These are phyloP conservation scores for Schlechtendalia chinensis DNA, from an alignment of 1,140 invertebrate genomes.

Conservation along the genomic window DNA sequence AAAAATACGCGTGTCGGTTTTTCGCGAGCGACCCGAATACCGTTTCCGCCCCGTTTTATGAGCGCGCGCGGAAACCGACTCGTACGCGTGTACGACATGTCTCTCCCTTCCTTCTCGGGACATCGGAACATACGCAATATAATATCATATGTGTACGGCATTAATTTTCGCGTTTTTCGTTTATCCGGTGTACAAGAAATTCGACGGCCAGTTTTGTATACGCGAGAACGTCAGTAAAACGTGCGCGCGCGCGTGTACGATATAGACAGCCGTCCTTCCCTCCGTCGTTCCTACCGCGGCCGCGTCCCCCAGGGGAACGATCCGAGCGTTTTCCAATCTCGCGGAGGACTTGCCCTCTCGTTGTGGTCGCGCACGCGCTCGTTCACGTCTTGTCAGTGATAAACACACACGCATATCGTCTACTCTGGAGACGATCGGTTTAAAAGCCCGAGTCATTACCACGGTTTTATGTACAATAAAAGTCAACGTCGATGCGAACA, in stretches of 20 bases:
- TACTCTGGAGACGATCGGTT: constrained; percentile 8
- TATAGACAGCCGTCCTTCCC: too few relatives aligned
- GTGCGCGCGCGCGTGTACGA: background rate
- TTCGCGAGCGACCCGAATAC: background rate
- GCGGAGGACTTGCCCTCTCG: background rate
- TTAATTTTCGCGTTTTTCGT: background rate
- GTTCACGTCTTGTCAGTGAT: background rate
- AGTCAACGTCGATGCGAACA: constrained; percentile 21
- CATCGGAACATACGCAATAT: too few relatives aligned
- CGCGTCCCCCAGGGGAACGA: background rate
- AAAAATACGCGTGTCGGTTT: background rate
- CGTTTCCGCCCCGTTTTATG: background rate
- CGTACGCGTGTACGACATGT: background rate
- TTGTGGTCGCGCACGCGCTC: background rate
- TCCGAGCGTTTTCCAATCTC: constrained; percentile 22
- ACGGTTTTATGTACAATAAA: constrained; percentile 38
- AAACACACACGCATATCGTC: background rate
- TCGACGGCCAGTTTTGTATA: background rate
- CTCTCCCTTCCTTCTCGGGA: background rate
- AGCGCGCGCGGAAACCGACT: background rate
- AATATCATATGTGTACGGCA: too few relatives aligned
- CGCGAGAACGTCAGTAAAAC: constrained; percentile 17
- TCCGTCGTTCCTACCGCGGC: too few relatives aligned
- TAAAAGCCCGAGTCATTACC: constrained; percentile 38
- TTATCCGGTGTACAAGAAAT: constrained; percentile 13